Conservation (phyloP, 1,140 invertebrate species). For the Ridgeia piscesae region DNA sequence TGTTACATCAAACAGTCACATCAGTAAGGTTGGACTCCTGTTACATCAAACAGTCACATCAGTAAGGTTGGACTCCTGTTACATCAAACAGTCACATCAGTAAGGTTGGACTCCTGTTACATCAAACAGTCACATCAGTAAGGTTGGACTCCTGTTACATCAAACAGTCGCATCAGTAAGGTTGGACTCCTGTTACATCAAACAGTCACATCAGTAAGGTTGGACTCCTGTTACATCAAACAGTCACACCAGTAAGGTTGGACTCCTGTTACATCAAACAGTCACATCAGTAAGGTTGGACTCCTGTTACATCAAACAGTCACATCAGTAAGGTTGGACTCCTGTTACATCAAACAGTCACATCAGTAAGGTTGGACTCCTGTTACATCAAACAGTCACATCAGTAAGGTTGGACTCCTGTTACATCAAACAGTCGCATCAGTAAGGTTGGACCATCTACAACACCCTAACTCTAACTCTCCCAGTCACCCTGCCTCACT, state of each 20-base stretch:
- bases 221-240: constrained; percentile 71
- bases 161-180: neutral
- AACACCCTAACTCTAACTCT: no score
- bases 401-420: constrained; percentile 81
- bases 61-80: constrained; percentile 82
- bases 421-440: constrained; percentile 35
- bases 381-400: constrained; percentile 52
- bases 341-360: constrained; percentile 59
- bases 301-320: constrained; percentile 65
- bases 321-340: constrained; percentile 73
- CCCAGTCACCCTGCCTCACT: no score
- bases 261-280: constrained; percentile 68
- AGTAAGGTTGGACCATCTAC: no score
- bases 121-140: neutral
- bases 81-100: constrained; percentile 30
- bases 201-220: constrained; percentile 57
- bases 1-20: constrained; percentile 52
- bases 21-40: constrained; percentile 81
- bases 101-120: constrained; percentile 79
- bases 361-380: constrained; percentile 77
- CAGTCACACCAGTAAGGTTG: constrained; percentile 62
- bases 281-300: constrained; percentile 66
- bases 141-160: constrained; percentile 76
- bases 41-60: constrained; percentile 35
- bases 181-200: constrained; percentile 75